Evolutionary conservation across 2,888 invertebrate genomes (phyloP).

Genomic region (Empis stercorea): DNA sequence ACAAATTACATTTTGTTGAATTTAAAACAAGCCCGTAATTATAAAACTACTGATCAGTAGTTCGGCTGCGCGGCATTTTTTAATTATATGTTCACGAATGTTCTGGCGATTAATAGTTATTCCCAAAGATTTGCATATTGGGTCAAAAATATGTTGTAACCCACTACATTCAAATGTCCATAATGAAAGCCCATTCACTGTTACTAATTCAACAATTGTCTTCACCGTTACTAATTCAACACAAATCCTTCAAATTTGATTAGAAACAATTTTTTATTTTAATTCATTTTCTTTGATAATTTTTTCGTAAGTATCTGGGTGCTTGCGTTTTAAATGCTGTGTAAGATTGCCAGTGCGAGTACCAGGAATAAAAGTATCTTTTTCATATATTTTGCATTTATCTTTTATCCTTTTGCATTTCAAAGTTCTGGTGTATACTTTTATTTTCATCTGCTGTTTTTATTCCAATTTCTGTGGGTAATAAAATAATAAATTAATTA

Average conservation of each 20-base stretch:
- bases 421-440: neutral
- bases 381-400: neutral
- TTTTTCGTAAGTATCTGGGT: slow-evolving; percentile 1
- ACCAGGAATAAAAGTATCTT: neutral
- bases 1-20: too few species aligned
- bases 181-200: slow-evolving; percentile 1
- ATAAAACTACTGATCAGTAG: too few species aligned
- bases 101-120: slow-evolving; percentile 1
- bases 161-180: neutral
- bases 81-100: neutral
- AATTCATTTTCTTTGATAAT: neutral
- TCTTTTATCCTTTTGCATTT: neutral
- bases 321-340: slow-evolving; percentile 1
- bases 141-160: slow-evolving; percentile 1
- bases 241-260: neutral
- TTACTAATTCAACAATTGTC: neutral
- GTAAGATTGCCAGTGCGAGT: slow-evolving; percentile 1
- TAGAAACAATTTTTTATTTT: neutral
- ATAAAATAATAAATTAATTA: too few species aligned
- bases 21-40: too few species aligned
- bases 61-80: too few species aligned
- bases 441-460: neutral
- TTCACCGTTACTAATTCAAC: neutral
- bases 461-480: neutral
- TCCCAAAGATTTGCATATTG: neutral